A percentile compares a stretch with the other conserved stretches of the same genome.
Conservation (phyloP, 2,113 vertebrate species). For the Hylia prasina region DNA sequence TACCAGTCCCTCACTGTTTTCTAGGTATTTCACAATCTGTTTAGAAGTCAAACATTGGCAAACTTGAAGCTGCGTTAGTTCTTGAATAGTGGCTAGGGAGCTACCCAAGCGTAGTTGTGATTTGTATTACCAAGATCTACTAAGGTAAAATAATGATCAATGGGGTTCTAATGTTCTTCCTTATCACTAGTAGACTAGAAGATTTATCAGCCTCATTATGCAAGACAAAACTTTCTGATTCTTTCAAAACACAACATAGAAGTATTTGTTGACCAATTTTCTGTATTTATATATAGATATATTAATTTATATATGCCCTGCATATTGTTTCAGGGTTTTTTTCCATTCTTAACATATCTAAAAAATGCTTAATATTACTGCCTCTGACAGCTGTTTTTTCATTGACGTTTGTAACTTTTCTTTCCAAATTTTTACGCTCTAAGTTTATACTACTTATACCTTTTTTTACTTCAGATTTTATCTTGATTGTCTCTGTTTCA, state of each 20-base stretch:
- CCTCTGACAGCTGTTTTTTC: not conserved
- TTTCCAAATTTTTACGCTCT: not conserved
- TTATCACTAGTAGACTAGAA: not conserved
- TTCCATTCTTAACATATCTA: not conserved
- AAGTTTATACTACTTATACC: not conserved
- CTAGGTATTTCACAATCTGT: not conserved
- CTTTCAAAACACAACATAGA: not conserved
- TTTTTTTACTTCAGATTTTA: not conserved
- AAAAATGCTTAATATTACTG: not conserved
- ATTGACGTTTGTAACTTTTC: not conserved
- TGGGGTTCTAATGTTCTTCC: not conserved
- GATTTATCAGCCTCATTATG: not conserved
- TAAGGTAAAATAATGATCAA: not conserved
- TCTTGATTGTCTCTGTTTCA: not conserved
- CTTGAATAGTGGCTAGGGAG: not conserved
- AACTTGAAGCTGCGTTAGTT: not conserved
- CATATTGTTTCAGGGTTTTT: fast-evolving
- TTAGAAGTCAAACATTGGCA: not conserved
- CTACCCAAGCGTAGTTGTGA: not conserved
- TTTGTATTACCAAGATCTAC: not conserved
- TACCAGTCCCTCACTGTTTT: not conserved
- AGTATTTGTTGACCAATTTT: not conserved
- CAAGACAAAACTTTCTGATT: not conserved
- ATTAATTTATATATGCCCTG: not conserved
- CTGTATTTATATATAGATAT: fast-evolving